Evolutionary conservation across 2,888 invertebrate genomes (phyloP).

Genomic region (Cheiracanthium punctorium): DNA sequence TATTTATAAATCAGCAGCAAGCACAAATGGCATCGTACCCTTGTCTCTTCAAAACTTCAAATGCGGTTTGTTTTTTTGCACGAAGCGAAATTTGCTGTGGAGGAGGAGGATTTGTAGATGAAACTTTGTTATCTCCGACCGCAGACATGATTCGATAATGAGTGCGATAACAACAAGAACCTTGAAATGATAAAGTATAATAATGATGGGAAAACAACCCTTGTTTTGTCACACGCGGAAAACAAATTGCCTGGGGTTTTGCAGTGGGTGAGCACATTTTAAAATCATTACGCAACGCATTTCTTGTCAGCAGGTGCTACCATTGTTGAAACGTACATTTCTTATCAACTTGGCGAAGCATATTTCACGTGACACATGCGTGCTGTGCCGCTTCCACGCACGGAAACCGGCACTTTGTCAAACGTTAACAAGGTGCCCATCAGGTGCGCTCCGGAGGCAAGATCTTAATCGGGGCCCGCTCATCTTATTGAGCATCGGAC

Average conservation of each 20-base stretch:
- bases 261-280: background rate
- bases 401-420: conserved; percentile 53
- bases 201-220: background rate
- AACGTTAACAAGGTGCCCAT: conserved; percentile 39
- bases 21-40: no score
- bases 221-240: no score
- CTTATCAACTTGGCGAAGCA: background rate
- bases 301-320: background rate
- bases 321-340: background rate
- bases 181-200: background rate
- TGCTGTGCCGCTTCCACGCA: conserved; percentile 45
- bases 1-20: no score
- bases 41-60: no score
- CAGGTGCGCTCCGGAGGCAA: background rate
- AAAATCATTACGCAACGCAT: background rate
- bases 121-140: no score
- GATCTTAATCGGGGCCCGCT: conserved; percentile 2
- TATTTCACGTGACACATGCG: conserved; percentile 9
- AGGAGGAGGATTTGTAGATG: no score
- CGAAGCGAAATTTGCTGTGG: no score
- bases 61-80: no score
- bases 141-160: background rate
- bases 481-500: conserved; percentile 33
- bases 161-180: background rate
- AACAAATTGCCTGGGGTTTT: background rate